Base-by-base conservation (phyloP, 2,888 invertebrate species). In the Prenolepis imparis region DNA sequence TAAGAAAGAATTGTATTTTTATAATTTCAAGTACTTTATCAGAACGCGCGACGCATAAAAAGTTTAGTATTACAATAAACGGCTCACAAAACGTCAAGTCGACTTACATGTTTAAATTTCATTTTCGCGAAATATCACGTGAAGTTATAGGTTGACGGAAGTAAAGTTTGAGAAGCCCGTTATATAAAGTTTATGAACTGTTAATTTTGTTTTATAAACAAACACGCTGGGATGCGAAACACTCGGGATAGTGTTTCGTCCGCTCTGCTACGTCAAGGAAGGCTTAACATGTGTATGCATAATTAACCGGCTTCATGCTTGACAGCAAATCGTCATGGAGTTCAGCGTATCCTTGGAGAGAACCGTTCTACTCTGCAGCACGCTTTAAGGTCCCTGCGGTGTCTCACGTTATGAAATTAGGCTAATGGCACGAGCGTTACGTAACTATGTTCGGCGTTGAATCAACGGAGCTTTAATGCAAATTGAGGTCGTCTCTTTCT, bases 231-330 rank as follows among this genome's bases (percentile, higher is more conserved):
- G 18, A 41, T 24, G 21, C 32, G 18, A 39, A 68, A 67, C 1
- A 32, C 28, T 32, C 9, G 15, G 24, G 36, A 32, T 59, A 44
- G 21, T 68, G 21, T 72, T 70, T 59, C 36, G 59, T 21, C 39
- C 18, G n/a, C 52, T 44, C 41, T 15, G 24, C n/a, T n/a, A 12
- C 68, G 36, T 77, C 68, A 70, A 41, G 78, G 48, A 67, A 55
- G 52, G 18, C 57, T 80, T 67, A 36, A 61, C 80, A 24, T n/a
- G 52, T 63, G 75, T 74, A 74, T 52, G 75, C 48, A 74, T 75
- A 81, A 81, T 81, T 80, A 81, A 75, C 61, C 21, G 81, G 59
- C 78, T 81, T 81, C 75, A 52, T 63, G 81, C 75, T 39, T 67
- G 67, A 67, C 48, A 77, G 77, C 78, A 64, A 77, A 78, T 83